Evolutionary conservation across 2,797 vertebrate species (phyloP).

Genomic region (Melanotaenia parkinsoni): DNA sequence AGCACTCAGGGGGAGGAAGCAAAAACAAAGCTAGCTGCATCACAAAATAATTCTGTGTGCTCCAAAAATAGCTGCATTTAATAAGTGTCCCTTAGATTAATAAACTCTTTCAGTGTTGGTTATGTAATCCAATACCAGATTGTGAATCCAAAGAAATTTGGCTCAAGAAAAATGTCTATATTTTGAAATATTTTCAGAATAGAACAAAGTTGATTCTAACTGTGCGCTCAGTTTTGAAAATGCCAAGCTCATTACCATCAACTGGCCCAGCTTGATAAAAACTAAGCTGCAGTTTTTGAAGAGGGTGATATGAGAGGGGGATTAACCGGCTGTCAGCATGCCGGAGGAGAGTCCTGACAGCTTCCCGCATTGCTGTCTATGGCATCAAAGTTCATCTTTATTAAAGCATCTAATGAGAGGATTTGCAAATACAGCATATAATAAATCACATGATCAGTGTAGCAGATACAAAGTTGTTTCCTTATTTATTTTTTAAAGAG

Average conservation of each 20-base stretch:
- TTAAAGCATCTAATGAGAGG: constrained; percentile 65
- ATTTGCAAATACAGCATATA: constrained; percentile 56
- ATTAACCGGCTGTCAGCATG: constrained; percentile 65
- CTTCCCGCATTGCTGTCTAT: constrained; percentile 35
- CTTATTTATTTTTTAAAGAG: background rate
- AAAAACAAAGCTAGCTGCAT: constrained; percentile 25
- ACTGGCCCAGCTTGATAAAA: constrained; percentile 57
- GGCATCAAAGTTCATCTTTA: constrained; percentile 72
- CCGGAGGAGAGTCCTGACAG: constrained; percentile 50
- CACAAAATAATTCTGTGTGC: constrained; percentile 53
- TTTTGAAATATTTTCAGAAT: background rate
- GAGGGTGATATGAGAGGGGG: constrained; percentile 63
- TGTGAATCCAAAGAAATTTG: constrained; percentile 1
- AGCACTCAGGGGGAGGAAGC: constrained; percentile 27
- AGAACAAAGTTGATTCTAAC: constrained; percentile 9
- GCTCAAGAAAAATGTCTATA: constrained; percentile 13
- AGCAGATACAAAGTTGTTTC: constrained; percentile 29
- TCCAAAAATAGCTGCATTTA: constrained; percentile 53
- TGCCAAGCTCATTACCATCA: constrained; percentile 75
- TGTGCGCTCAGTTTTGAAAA: constrained; percentile 53
- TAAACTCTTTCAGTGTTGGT: constrained; percentile 45
- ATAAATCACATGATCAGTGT: constrained; percentile 58
- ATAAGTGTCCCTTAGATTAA: constrained; percentile 44
- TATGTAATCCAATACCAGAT: constrained; percentile 40
- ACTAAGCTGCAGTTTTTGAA: constrained; percentile 71